Conservation (phyloP, 1,140 invertebrate species). For the Cephus cinctus region DNA sequence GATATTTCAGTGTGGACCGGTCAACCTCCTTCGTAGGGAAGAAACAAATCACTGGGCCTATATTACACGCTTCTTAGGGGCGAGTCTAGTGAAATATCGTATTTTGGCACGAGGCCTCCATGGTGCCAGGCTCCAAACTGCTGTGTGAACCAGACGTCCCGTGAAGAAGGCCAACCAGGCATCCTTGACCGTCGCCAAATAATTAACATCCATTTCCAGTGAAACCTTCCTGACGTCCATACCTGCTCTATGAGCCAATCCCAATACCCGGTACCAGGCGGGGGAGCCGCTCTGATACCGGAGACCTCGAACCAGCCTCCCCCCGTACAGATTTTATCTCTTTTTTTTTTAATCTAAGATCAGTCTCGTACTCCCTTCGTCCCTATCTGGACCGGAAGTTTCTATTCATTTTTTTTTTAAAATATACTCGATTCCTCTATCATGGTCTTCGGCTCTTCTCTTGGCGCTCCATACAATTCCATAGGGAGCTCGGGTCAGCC, state of each 20-base stretch:
- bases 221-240: too few relatives aligned
- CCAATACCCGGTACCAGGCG: too few relatives aligned
- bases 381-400: neutral
- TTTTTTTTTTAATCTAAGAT: neutral
- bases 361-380: neutral
- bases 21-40: slow-evolving; percentile 30
- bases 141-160: slow-evolving; percentile 15
- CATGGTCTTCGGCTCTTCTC: too few relatives aligned
- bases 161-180: neutral
- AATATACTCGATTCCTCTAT: too few relatives aligned
- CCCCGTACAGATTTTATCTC: neutral
- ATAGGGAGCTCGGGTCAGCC: too few relatives aligned
- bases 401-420: too few relatives aligned
- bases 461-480: too few relatives aligned
- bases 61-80: slow-evolving; percentile 43
- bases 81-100: slow-evolving; percentile 39
- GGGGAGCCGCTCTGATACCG: too few relatives aligned
- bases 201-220: slow-evolving; percentile 25
- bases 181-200: slow-evolving; percentile 23
- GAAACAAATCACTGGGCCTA: slow-evolving; percentile 44
- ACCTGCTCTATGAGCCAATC: too few relatives aligned
- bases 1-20: slow-evolving; percentile 31
- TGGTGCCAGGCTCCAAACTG: neutral
- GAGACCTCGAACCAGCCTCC: neutral
- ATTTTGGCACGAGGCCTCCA: slow-evolving; percentile 42